These are phyloP conservation scores for Callitettix versicolor DNA, from an alignment of 1,140 invertebrate species.

Conservation along the genomic window DNA sequence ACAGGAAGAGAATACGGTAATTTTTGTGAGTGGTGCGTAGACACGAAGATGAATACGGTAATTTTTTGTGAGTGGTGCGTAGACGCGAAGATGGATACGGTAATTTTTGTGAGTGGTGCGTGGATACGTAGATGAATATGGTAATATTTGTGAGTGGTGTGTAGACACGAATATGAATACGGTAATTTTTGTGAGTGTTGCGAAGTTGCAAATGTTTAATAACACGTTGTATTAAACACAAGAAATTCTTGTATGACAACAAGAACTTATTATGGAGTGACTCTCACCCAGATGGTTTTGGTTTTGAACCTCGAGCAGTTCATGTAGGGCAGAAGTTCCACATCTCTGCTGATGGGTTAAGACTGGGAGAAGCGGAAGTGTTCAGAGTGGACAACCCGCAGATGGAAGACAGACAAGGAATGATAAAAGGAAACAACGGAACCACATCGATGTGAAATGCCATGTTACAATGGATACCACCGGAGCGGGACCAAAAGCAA, in stretches of 20 bases:
- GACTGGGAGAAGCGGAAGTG: conserved; percentile 47
- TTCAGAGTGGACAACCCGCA: conserved; percentile 52
- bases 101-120: no score
- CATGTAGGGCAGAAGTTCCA: conserved; percentile 50
- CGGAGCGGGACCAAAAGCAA: conserved; percentile 34
- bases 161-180: no score
- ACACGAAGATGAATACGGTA: no score
- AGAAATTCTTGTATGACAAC: conserved; percentile 49
- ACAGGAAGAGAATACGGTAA: no score
- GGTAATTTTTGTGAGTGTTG: no score
- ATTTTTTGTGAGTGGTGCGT: no score
- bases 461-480: conserved; percentile 46
- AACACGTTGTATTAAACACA: no score
- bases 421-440: conserved; percentile 31
- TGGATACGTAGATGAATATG: no score
- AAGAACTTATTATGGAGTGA: conserved; percentile 71
- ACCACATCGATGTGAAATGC: conserved; percentile 53
- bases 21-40: no score
- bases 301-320: conserved; percentile 54
- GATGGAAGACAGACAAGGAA: conserved; percentile 45
- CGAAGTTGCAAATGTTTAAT: no score
- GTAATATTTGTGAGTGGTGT: no score
- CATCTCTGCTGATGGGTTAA: conserved; percentile 44
- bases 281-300: conserved; percentile 57
- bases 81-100: no score